Evolutionary conservation across 2,113 vertebrate species (phyloP), one percentile per base, ranked within the genome.

Genomic region (Haplochromis vanheusdeni): DNA sequence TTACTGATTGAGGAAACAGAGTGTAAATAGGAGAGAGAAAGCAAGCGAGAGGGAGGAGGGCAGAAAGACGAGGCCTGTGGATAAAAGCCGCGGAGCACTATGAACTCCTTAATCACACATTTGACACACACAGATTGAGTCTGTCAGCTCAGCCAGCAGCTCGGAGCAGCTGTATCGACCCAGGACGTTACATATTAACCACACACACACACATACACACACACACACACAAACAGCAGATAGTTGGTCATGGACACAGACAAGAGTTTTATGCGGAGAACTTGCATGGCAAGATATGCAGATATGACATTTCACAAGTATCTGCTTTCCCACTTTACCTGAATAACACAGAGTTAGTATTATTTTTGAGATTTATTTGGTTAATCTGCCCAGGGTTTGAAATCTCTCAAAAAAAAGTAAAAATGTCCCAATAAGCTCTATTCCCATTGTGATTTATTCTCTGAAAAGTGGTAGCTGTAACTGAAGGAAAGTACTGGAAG

Each of bases 61-160:
- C 26, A 82, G 82, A 93, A 52, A 68, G 86, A 89, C 81, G 51
- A 86, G 89, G 87, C 77, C 23, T 87, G 91, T 81, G 95, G 94
- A 95, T 94, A 93, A 95, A 96, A 95, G 94, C 93, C 11, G 80
- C 84, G 87, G 62, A 95, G 89, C 90, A 94, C 92, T 93, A 94
- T 94, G 94, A 94, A 94, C 95, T 96, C 94, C 92, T 97, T 96
- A 97, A 97, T 97, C 96, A 97, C 94, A 88, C 13, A 91, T 94
- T 93, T 96, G 95, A 97, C 96, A 97, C 95, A 90, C 95, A 95
- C 94, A 96, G 96, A 96, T 96, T 96, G 94, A 96, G 94, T 93
- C 88, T 90, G 90, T 94, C 94, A 93, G 93, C 92, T 93, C 93
- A 91, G 82, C 82, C 84, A 84, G 92, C 92, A 91, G 86, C 86